Evolutionary conservation across 2,113 vertebrate genomes (phyloP), one percentile per base, ranked within the genome.

Genomic region (Procavia capensis): DNA sequence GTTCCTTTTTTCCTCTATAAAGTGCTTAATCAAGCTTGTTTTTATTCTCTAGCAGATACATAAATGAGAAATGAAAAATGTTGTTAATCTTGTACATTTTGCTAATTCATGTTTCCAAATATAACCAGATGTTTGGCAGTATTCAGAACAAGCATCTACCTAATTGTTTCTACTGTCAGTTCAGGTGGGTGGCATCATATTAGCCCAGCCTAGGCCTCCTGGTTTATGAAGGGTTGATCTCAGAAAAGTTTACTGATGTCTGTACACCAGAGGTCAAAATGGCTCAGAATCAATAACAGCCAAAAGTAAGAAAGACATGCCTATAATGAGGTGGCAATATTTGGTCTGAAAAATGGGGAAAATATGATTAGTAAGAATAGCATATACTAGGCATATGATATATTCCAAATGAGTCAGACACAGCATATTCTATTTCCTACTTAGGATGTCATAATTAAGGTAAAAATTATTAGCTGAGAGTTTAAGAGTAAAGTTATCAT

Each of bases 111-210:
- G 10, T 74, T 96, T 95, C 24, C 64, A 91, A 94, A 84, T 84
- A 79, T 64, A 93, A 84, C 57, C 64, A 97, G n/a, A n/a, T 96
- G 31, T 76, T 87, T 97, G 22, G 47, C 47, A 96, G 19, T 76
- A 57, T 83, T 17, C 39, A 85, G 2, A 25, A 92, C 70, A 85
- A 90, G 24, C 45, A 87, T 74, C 72, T 93, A 47, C n/a, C 57
- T 61, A 75, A 88, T 17, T 31, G 72, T 90, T 96, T 88, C 27
- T 22, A 88, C 25, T 81, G 95, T 92, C 25, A 39, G n/a, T 87
- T 93, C 54, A 68, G 41, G 78, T 70, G 88, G 47, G 43, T 96
- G n/a, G 59, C n/a, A 81, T 92, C 34, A 81, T 54, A 82, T 25
- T 78, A 50, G 87, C 7, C 16, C 43, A 36, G 11, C 47, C 11